A percentile compares a stretch with the other conserved stretches of the same genome.
phyloP scores from a whole-genome alignment of 2,888 invertebrate species.

The Crossocerus cetratus region DNA sequence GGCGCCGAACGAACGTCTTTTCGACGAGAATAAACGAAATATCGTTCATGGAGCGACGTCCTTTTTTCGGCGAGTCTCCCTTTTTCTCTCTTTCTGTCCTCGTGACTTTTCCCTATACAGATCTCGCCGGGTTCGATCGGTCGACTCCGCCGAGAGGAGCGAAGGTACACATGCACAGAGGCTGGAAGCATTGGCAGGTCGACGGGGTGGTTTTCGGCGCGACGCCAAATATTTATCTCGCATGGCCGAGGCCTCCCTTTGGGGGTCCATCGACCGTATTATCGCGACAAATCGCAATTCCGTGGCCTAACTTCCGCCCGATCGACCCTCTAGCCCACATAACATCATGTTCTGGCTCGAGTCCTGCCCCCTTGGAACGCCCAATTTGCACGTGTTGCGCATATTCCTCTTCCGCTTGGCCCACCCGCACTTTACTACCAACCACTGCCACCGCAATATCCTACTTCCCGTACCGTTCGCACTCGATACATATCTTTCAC shows the following conservation, averaged over 20 bases:
- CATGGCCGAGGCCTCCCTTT: constrained; percentile 33
- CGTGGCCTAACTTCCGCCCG: constrained; percentile 41
- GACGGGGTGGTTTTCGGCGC: constrained; percentile 41
- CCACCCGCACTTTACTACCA: too few species aligned
- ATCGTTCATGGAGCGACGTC: neutral
- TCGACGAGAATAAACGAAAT: too few species aligned
- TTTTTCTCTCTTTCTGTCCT: neutral
- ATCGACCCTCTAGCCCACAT: constrained; percentile 3
- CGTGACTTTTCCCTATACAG: too few species aligned
- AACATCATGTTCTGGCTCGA: too few species aligned
- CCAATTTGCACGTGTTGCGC: constrained; percentile 13
- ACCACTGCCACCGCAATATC: too few species aligned
- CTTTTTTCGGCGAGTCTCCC: neutral
- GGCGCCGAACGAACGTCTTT: too few species aligned
- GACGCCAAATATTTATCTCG: constrained; percentile 54
- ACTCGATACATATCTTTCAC: too few species aligned
- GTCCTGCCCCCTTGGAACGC: too few species aligned
- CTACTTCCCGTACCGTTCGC: too few species aligned
- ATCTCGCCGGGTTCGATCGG: constrained; percentile 35
- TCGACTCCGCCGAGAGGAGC: constrained; percentile 38
- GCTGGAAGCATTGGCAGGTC: neutral
- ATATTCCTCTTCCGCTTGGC: too few species aligned
- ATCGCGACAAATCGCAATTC: constrained; percentile 52
- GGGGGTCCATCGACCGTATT: constrained; percentile 52
- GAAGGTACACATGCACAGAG: constrained; percentile 9